Conservation (phyloP, 1,140 invertebrate species). For the Helicorthomorpha holstii region DNA sequence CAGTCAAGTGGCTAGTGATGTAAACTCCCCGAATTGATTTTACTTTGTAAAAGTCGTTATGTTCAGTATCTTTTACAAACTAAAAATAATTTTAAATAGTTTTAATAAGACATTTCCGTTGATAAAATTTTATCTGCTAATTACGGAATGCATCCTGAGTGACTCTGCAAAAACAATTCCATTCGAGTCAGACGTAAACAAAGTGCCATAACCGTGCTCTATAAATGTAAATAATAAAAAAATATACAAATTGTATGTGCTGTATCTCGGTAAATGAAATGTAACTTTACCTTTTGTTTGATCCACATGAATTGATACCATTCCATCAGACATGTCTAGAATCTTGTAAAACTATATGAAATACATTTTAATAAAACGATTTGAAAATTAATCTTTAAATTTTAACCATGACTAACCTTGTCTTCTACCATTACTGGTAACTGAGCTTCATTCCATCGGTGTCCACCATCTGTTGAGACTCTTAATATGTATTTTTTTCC, state of each 20-base stretch:
- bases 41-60: slow-evolving; percentile 27
- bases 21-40: slow-evolving; percentile 24
- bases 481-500: neutral
- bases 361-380: neutral
- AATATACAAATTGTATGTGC: neutral
- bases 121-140: neutral
- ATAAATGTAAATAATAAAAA: neutral
- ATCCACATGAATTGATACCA: slow-evolving; percentile 5
- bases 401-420: neutral
- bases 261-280: neutral
- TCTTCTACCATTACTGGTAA: neutral
- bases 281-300: neutral
- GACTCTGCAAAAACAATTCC: slow-evolving; percentile 25
- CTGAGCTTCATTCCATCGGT: neutral
- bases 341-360: slow-evolving; percentile 1
- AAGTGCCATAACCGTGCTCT: slow-evolving; percentile 25
- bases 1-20: slow-evolving; percentile 23
- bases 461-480: neutral
- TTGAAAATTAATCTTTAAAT: neutral
- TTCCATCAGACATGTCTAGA: slow-evolving; percentile 5
- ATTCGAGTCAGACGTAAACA: slow-evolving; percentile 22
- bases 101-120: neutral
- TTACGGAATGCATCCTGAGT: slow-evolving; percentile 9
- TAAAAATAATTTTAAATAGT: neutral
- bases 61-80: neutral